These are phyloP conservation scores for Lepeophtheirus nordmannii DNA, from an alignment of 2,888 invertebrate species.

Conservation along the genomic window DNA sequence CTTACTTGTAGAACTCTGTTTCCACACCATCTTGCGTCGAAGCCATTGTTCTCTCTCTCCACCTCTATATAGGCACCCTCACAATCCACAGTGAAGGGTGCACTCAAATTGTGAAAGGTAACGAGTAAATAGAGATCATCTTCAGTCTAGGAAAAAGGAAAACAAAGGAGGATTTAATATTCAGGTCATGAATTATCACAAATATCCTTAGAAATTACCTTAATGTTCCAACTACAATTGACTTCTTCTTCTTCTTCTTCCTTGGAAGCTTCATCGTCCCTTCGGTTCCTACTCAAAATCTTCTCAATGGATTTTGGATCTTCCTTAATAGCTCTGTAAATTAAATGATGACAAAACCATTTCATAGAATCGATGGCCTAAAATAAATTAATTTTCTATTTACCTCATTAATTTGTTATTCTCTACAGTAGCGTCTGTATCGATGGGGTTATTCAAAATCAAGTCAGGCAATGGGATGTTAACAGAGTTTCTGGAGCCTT, in stretches of 20 bases:
- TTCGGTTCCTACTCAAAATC: background rate
- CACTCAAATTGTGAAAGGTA: slow-evolving; percentile 30
- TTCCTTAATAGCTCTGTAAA: background rate
- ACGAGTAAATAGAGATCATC: slow-evolving; percentile 29
- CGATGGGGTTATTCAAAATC: too few species aligned
- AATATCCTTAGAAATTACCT: background rate
- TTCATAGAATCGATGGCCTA: background rate
- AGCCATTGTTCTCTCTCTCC: slow-evolving; percentile 30
- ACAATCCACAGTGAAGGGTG: slow-evolving; percentile 30
- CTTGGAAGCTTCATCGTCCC: background rate
- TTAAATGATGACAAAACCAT: background rate
- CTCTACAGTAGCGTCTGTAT: background rate
- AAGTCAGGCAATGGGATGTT: slow-evolving; percentile 1
- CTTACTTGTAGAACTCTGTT: slow-evolving; percentile 28
- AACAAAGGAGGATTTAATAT: background rate
- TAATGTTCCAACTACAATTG: slow-evolving; percentile 17
- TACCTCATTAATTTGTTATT: background rate
- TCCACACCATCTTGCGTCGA: slow-evolving; percentile 30
- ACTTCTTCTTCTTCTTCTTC: background rate
- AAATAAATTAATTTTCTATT: background rate
- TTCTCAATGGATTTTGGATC: too few species aligned
- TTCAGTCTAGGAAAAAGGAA: slow-evolving; percentile 28
- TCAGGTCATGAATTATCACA: background rate
- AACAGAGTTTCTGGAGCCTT: slow-evolving; percentile 10
- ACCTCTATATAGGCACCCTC: slow-evolving; percentile 30